Evolutionary conservation across 1,140 invertebrate species (phyloP).

Genomic region (Microvelia longipes): DNA sequence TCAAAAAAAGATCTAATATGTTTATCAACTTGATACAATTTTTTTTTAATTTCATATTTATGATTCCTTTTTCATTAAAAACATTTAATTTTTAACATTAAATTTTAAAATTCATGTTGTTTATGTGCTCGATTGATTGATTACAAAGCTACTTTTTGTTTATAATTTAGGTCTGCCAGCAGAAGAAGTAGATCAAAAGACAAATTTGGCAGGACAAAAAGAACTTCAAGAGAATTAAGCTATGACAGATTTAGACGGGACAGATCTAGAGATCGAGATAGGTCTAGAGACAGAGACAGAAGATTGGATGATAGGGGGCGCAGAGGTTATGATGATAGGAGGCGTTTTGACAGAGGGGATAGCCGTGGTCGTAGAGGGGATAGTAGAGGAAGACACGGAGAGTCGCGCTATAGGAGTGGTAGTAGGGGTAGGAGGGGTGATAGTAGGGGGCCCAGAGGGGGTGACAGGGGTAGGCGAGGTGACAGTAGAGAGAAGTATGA

Average conservation of each 20-base stretch:
- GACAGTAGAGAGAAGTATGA: not conserved
- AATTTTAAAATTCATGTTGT: too few relatives aligned
- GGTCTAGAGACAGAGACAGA: not conserved
- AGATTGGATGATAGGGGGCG: not conserved
- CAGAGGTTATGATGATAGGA: not conserved
- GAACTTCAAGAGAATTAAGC: not conserved
- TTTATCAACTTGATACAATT: too few relatives aligned
- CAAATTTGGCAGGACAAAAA: not conserved
- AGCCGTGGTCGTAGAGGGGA: not conserved
- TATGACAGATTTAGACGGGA: not conserved
- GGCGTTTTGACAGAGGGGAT: not conserved
- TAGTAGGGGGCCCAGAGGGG: not conserved
- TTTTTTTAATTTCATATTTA: too few relatives aligned
- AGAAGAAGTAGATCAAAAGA: slow-evolving; percentile 1
- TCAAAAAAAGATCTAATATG: too few relatives aligned
- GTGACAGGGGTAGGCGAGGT: not conserved
- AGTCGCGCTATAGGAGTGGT: too few relatives aligned
- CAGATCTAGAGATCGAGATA: not conserved
- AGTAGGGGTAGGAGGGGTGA: not conserved
- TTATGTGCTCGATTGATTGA: too few relatives aligned
- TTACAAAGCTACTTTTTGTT: too few relatives aligned
- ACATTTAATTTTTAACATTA: too few relatives aligned
- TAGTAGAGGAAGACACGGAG: not conserved
- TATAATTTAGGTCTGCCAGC: too few relatives aligned
- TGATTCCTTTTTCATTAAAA: too few relatives aligned